These are phyloP conservation scores for Astyanax mexicanus DNA, from an alignment of 2,797 vertebrate species.

Conservation along the genomic window DNA sequence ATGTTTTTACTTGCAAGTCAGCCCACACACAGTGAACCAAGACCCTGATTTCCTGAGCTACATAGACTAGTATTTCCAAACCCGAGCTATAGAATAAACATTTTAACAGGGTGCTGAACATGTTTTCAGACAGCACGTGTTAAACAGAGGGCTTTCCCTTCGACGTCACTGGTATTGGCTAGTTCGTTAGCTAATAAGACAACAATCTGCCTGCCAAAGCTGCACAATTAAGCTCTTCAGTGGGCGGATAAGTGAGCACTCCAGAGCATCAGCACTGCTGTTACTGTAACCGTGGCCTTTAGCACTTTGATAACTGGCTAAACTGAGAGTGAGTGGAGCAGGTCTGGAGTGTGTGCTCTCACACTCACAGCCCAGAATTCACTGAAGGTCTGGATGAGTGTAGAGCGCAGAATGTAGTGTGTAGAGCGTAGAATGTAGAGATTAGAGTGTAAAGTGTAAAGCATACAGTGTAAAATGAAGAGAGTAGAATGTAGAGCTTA, in stretches of 20 bases:
- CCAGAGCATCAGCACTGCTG: neutral
- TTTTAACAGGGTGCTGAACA: no score
- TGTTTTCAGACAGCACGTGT: neutral
- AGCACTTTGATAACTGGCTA: constrained; percentile 14
- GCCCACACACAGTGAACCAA: neutral
- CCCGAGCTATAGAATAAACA: neutral
- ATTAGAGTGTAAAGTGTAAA: no score
- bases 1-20: no score
- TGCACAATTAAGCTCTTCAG: constrained; percentile 16
- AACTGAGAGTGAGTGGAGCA: constrained; percentile 25
- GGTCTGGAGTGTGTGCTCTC: neutral
- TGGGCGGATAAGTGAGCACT: neutral
- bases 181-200: constrained; percentile 23
- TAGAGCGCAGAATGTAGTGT: no score
- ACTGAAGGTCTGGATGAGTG: neutral
- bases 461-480: no score
- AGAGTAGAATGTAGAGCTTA: no score
- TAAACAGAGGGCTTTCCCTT: neutral
- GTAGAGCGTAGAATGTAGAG: no score
- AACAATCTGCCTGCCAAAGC: constrained; percentile 2
- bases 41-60: neutral
- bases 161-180: neutral
- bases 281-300: neutral
- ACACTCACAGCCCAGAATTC: neutral
- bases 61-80: neutral